Conservation (phyloP, 2,888 invertebrate species). For the Hypomecis punctinalis region DNA sequence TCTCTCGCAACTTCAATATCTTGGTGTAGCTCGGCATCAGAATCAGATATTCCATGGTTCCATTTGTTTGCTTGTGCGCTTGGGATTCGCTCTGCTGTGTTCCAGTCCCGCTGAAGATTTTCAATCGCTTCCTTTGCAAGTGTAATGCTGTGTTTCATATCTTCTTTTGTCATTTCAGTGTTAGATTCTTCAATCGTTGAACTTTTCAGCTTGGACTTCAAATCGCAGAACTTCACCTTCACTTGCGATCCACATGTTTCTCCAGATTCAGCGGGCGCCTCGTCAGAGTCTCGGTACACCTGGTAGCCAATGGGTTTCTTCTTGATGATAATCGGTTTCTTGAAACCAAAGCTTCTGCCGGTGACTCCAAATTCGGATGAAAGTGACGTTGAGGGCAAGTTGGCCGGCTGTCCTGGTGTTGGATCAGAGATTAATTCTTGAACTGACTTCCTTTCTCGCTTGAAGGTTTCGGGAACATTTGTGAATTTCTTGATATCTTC, state of each 20-base stretch:
- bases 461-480: slow-evolving; percentile 43
- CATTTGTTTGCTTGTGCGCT: slow-evolving; percentile 44
- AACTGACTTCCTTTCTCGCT: slow-evolving; percentile 63
- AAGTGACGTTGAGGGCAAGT: slow-evolving; percentile 32
- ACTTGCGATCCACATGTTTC: slow-evolving; percentile 70
- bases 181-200: slow-evolving; percentile 46
- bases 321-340: slow-evolving; percentile 69
- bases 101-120: slow-evolving; percentile 65
- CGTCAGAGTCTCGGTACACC: slow-evolving; percentile 70
- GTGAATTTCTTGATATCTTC: slow-evolving; percentile 41
- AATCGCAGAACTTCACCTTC: slow-evolving; percentile 71
- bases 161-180: slow-evolving; percentile 54
- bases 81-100: slow-evolving; percentile 58
- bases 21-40: slow-evolving; percentile 63
- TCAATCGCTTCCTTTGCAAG: slow-evolving; percentile 77
- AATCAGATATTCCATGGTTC: slow-evolving; percentile 49
- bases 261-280: slow-evolving; percentile 62
- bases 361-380: slow-evolving; percentile 41
- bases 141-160: slow-evolving; percentile 69
- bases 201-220: slow-evolving; percentile 49
- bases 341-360: slow-evolving; percentile 57
- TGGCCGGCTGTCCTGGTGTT: slow-evolving; percentile 25
- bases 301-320: slow-evolving; percentile 65
- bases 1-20: slow-evolving; percentile 69
- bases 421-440: slow-evolving; percentile 39